Base-by-base conservation (phyloP, 2,113 vertebrate genomes). In the Microcebus jonahi region DNA sequence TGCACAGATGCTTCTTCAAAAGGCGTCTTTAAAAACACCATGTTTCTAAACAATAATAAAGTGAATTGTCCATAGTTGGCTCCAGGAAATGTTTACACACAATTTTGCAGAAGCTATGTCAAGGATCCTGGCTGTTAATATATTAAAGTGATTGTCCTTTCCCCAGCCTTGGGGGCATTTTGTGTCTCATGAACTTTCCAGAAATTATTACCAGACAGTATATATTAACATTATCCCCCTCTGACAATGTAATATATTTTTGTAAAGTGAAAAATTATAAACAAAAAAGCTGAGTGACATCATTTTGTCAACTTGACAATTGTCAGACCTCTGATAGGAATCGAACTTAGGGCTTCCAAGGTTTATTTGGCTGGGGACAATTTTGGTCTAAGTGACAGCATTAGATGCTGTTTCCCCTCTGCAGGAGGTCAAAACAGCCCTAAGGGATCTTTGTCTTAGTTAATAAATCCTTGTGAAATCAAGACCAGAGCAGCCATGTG, bases 11-110 rank as follows among this genome's bases (percentile, higher is more conserved):
- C 1, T 48, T 85, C 67, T 87, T 82, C 45, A 75, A 82, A 88
- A 70, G 5, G 5, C 39, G 67, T 45, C 59, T 96, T 87, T 36
- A 10, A 83, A 89, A 82, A 88, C 18, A 65, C 7, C 75, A 71
- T 18, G 50, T 18, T 94, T 94, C 31, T 29, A 94, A 89, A 94
- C 27, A 93, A 79, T 96, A 93, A 80, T 88, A 93, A 94, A 92
- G 87, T 80, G 63, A 95, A 23, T 55, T 63, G n/a, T 75, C 36
- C 63, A 84, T 12, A 59, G n/a, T 48, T 73, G 39, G 36, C 31
- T 50, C 48, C 42, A 70, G 88, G 92, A 77, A 67, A 13, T 25
- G 71, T 82, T 86, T 7, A 1, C 23, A 36, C 1, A 45, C 2
- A 63, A 21, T 77, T 59, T 76, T 91, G 96, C 57, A 88, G 70